Percentiles rank a stretch among this genome's conserved stretches.
Evolutionary conservation across 1,140 invertebrate genomes (phyloP).

Genomic region (Augochlora pura): DNA sequence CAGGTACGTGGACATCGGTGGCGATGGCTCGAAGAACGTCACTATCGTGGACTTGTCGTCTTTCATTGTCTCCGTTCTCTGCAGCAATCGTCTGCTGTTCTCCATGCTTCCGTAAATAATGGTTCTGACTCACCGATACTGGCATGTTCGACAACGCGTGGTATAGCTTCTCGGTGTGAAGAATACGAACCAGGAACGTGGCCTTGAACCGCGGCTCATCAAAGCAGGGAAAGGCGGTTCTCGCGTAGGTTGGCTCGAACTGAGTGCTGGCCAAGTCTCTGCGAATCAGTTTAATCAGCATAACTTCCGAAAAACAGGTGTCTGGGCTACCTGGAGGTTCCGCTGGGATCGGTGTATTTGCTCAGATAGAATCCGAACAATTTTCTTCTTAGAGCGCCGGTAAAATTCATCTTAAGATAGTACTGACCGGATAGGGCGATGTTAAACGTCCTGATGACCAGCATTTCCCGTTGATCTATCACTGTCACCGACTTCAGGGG

Average conservation of each 20-base stretch:
- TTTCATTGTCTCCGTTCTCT: constrained; percentile 81
- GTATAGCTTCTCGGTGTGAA: constrained; percentile 81
- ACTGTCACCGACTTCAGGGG: background rate
- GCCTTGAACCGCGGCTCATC: constrained; percentile 95
- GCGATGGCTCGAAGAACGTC: constrained; percentile 85
- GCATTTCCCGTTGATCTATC: constrained; percentile 15
- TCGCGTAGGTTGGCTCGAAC: constrained; percentile 91
- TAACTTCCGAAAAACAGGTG: background rate
- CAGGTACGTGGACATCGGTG: constrained; percentile 92
- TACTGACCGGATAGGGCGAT: constrained; percentile 3
- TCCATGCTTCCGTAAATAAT: background rate
- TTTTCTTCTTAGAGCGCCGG: constrained; percentile 65
- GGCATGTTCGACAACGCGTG: constrained; percentile 43
- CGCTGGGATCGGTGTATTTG: constrained; percentile 85
- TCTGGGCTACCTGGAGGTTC: constrained; percentile 82
- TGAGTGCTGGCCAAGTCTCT: constrained; percentile 89
- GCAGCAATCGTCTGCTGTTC: too few relatives aligned
- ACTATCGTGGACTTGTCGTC: constrained; percentile 82
- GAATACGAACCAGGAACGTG: constrained; percentile 85
- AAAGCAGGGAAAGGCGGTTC: constrained; percentile 94
- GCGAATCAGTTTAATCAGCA: constrained; percentile 1
- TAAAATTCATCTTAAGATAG: constrained; percentile 53
- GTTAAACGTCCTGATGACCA: background rate
- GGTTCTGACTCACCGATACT: constrained; percentile 7
- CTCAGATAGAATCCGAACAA: constrained; percentile 86